Evolutionary conservation across 2,888 invertebrate genomes (phyloP).

Genomic region (Neocrepidodera transversa): DNA sequence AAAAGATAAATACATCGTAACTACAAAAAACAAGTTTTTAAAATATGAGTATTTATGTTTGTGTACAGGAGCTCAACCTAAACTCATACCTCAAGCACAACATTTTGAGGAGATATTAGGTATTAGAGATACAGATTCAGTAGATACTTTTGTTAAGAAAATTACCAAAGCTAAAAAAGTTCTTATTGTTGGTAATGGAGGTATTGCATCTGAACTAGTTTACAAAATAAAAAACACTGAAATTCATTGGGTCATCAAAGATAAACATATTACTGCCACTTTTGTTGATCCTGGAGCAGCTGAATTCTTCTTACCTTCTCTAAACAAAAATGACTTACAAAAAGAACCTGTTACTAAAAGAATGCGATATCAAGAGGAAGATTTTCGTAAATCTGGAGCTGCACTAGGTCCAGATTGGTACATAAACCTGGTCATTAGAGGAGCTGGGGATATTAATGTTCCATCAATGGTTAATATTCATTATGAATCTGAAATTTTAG

Average conservation of each 20-base stretch:
- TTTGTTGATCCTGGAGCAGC: constrained; percentile 97
- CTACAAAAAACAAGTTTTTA: constrained; percentile 65
- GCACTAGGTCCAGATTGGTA: constrained; percentile 99
- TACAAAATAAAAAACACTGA: constrained; percentile 85
- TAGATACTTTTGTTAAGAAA: constrained; percentile 76
- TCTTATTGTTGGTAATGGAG: constrained; percentile 94
- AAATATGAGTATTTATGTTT: constrained; percentile 84
- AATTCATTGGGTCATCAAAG: constrained; percentile 93
- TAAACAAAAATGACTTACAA: constrained; percentile 49
- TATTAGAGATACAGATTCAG: constrained; percentile 94
- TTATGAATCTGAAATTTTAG: constrained; percentile 66
- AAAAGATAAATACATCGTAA: constrained; percentile 63
- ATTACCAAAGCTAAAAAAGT: constrained; percentile 75
- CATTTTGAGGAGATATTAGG: constrained; percentile 75
- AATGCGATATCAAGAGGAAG: constrained; percentile 72
- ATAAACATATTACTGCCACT: constrained; percentile 89
- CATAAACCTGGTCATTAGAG: constrained; percentile 68
- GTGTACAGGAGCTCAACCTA: constrained; percentile 90
- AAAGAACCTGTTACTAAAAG: constrained; percentile 59
- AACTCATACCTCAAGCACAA: constrained; percentile 69
- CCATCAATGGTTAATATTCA: constrained; percentile 67
- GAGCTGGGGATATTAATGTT: constrained; percentile 49
- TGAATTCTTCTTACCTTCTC: constrained; percentile 79
- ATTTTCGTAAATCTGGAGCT: constrained; percentile 72
- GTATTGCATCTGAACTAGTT: constrained; percentile 96